phyloP scores from a whole-genome alignment of 2,113 vertebrate genomes.

The Collichthys lucidus region DNA sequence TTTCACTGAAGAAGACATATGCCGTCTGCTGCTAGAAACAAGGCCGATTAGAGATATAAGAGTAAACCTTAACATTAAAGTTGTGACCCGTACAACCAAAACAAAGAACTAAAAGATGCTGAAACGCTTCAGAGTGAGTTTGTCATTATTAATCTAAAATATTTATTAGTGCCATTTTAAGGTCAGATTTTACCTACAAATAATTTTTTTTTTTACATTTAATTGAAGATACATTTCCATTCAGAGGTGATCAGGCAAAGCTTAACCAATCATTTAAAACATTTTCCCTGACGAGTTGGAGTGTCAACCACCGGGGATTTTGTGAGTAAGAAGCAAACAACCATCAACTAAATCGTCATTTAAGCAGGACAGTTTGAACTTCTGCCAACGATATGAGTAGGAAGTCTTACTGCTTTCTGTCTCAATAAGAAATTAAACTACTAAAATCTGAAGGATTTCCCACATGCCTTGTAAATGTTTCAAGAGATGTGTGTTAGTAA shows the following conservation, averaged over 20 bases:
- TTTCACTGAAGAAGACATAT: too few species aligned
- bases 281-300: neutral
- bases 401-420: neutral
- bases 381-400: too few species aligned
- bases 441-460: constrained; percentile 33
- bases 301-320: neutral
- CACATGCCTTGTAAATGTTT: constrained; percentile 35
- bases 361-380: neutral
- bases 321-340: neutral
- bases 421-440: constrained; percentile 12
- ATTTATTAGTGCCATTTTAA: neutral
- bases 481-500: constrained; percentile 50
- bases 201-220: neutral
- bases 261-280: neutral
- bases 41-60: too few species aligned
- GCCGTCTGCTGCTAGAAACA: too few species aligned
- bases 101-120: too few species aligned
- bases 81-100: too few species aligned
- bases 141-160: neutral
- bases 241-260: neutral
- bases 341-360: neutral
- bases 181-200: too few species aligned
- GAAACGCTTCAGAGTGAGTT: too few species aligned
- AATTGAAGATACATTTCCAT: neutral
- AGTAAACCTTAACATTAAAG: too few species aligned